Conservation (phyloP, 2,888 invertebrate species). For the Latrodectus elegans region DNA sequence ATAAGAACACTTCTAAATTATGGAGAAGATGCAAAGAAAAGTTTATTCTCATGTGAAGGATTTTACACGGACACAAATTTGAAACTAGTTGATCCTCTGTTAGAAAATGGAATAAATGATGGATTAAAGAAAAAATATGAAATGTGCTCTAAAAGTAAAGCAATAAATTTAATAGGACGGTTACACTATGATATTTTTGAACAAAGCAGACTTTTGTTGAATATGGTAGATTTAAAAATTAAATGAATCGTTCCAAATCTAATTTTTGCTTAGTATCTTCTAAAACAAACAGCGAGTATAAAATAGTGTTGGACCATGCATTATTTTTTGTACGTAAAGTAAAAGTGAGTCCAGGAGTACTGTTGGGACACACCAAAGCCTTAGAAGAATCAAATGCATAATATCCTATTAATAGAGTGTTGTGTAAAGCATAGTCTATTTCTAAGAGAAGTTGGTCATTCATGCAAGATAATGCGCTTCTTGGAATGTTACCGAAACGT, state of each 20-base stretch:
- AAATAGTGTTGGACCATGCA: conserved; percentile 18
- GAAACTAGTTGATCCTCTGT: background rate
- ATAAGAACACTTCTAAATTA: conserved; percentile 44
- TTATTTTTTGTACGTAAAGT: conserved; percentile 42
- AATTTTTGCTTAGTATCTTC: conserved; percentile 19
- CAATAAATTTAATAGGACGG: conserved; percentile 42
- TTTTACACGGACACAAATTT: conserved; percentile 16
- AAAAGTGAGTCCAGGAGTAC: conserved; percentile 29
- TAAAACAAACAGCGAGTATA: background rate
- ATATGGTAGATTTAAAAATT: no score
- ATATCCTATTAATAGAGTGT: conserved; percentile 32
- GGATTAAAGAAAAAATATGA: conserved; percentile 26
- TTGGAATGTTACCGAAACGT: conserved; percentile 20
- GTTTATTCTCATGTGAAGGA: no score
- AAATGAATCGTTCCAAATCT: no score
- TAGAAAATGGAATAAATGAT: background rate
- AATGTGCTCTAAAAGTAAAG: background rate
- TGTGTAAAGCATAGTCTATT: conserved; percentile 31
- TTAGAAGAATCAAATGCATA: background rate
- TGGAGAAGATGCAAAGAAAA: no score
- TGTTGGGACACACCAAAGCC: conserved; percentile 23
- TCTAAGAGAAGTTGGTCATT: conserved; percentile 26
- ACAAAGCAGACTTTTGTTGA: conserved; percentile 11
- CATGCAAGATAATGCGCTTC: conserved; percentile 24
- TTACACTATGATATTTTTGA: conserved; percentile 40